A percentile compares a stretch with the other conserved stretches of the same genome.
phyloP scores from a whole-genome alignment of 2,113 vertebrate genomes.

The Pteronura brasiliensis region DNA sequence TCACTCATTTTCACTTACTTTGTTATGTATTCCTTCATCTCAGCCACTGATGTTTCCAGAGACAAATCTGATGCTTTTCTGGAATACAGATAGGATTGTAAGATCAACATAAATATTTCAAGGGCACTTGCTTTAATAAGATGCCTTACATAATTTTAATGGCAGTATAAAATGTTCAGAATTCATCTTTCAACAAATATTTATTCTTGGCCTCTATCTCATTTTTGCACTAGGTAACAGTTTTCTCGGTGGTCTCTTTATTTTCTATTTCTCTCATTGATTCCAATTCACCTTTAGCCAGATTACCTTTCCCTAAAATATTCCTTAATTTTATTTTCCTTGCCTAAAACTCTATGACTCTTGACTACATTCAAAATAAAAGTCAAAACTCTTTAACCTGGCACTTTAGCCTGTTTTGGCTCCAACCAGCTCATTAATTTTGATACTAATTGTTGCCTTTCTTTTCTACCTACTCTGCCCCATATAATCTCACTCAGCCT shows the following conservation, averaged over 20 bases:
- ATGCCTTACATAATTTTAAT: not conserved
- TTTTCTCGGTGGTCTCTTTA: not conserved
- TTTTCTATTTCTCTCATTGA: slow-evolving; percentile 6
- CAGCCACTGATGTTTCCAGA: slow-evolving; percentile 68
- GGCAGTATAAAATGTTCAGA: not conserved
- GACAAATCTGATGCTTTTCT: slow-evolving; percentile 64
- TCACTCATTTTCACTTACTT: slow-evolving; percentile 69
- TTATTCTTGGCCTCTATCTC: not conserved
- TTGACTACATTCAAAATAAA: not conserved
- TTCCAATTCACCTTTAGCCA: not conserved
- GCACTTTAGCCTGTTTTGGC: not conserved
- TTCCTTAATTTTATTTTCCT: not conserved
- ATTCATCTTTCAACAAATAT: slow-evolving; percentile 17
- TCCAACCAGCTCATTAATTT: not conserved
- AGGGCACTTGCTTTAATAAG: slow-evolving; percentile 27
- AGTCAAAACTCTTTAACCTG: not conserved
- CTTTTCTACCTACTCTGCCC: not conserved
- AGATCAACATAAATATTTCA: slow-evolving; percentile 34
- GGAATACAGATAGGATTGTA: slow-evolving; percentile 27
- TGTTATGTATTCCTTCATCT: slow-evolving; percentile 72
- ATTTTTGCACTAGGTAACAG: not conserved
- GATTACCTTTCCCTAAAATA: slow-evolving; percentile 41
- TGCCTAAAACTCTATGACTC: not conserved
- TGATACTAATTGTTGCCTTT: not conserved
- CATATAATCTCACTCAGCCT: not conserved